Conservation (phyloP, 2,797 vertebrate genomes). For the Gymnodraco acuticeps region DNA sequence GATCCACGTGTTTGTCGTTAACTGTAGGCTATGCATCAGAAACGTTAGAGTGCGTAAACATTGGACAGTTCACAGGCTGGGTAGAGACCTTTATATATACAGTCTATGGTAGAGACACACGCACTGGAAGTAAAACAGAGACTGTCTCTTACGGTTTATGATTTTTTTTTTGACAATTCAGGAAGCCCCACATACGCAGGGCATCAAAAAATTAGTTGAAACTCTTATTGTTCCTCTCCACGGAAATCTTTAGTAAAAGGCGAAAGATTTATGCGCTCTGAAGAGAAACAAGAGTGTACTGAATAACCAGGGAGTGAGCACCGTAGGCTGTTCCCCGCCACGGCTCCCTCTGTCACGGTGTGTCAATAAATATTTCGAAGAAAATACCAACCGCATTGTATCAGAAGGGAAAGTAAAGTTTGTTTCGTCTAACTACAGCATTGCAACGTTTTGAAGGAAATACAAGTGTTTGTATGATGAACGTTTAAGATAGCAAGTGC, state of each 20-base stretch:
- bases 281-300: conserved; percentile 77
- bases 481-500: too few species aligned
- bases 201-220: conserved; percentile 60
- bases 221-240: conserved; percentile 79
- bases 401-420: too few species aligned
- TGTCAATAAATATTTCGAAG: fast-evolving
- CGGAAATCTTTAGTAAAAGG: conserved; percentile 89
- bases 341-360: neutral
- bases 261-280: conserved; percentile 81
- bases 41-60: too few species aligned
- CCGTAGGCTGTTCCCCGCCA: fast-evolving
- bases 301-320: fast-evolving
- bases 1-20: too few species aligned
- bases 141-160: too few species aligned
- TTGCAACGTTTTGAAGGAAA: neutral
- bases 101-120: too few species aligned
- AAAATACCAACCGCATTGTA: fast-evolving
- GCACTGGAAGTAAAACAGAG: too few species aligned
- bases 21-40: too few species aligned
- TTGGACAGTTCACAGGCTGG: too few species aligned
- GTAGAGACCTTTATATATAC: too few species aligned
- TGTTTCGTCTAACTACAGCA: fast-evolving
- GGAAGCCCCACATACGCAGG: conserved; percentile 37
- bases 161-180: neutral
- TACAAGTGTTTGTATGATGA: neutral